Conservation (phyloP, 2,797 vertebrate species). For the Vireo griseus region DNA sequence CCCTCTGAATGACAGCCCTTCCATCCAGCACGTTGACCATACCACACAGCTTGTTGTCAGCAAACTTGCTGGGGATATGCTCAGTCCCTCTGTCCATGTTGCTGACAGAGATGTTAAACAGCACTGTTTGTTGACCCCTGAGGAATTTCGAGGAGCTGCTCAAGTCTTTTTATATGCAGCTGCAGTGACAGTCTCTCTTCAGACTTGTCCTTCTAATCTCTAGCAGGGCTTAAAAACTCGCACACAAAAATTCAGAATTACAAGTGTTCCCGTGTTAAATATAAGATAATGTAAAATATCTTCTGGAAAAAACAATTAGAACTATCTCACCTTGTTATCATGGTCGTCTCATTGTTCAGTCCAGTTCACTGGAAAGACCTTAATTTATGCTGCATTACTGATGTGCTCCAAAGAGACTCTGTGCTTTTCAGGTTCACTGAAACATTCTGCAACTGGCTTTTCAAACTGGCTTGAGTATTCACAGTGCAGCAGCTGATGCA, state of each 20-base stretch:
- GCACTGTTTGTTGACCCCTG: background rate
- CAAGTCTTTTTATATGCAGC: background rate
- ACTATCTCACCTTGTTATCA: background rate
- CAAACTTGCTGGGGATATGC: rapidly evolving
- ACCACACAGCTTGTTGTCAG: background rate
- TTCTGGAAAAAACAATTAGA: background rate
- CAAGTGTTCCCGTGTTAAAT: background rate
- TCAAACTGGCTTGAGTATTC: background rate
- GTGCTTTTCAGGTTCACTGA: too few species aligned
- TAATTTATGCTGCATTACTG: background rate
- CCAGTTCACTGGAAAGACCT: background rate
- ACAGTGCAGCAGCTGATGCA: background rate
- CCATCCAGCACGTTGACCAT: background rate
- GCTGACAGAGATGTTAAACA: background rate
- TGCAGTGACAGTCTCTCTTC: background rate
- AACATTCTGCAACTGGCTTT: too few species aligned
- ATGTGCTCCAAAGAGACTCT: background rate
- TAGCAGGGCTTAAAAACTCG: background rate
- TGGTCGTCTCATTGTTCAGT: background rate
- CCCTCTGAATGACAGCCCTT: background rate
- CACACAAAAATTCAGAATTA: background rate
- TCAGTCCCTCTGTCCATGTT: background rate
- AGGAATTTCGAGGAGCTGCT: background rate
- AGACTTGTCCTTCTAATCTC: background rate
- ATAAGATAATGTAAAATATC: background rate